A percentile compares a stretch with the other conserved stretches of the same genome.
Conservation (phyloP, 2,888 invertebrate genomes). For the Embidobia sp. region DNA sequence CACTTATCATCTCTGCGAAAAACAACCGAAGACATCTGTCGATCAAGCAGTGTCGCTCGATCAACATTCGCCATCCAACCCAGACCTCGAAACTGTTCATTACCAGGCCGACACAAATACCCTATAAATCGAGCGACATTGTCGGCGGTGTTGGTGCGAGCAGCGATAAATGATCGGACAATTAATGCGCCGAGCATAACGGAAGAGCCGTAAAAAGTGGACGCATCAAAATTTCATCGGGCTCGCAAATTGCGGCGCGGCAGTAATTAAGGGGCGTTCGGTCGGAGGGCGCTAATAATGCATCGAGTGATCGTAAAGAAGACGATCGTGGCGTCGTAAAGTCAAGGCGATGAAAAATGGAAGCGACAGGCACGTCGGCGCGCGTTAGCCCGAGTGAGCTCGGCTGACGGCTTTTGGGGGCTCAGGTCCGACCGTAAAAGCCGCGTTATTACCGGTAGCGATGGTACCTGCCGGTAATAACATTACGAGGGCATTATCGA, state of each 20-base stretch:
- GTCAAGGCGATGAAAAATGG: not conserved
- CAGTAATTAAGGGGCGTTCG: no score
- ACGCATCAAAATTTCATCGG: not conserved
- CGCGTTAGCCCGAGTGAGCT: slow-evolving; percentile 9
- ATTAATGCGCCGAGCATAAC: no score
- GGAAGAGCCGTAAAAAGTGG: slow-evolving; percentile 9
- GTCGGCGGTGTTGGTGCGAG: not conserved
- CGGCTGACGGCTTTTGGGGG: slow-evolving; percentile 26
- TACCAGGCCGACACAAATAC: slow-evolving; percentile 12
- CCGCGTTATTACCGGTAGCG: slow-evolving; percentile 75
- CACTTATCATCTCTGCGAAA: no score
- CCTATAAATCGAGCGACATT: not conserved
- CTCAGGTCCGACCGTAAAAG: slow-evolving; percentile 72
- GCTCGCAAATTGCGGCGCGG: no score
- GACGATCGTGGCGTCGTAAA: no score
- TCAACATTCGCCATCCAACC: not conserved
- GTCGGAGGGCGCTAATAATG: no score
- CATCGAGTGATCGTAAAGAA: no score
- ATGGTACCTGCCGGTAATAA: slow-evolving; percentile 74
- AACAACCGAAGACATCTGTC: no score
- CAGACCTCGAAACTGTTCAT: slow-evolving; percentile 7
- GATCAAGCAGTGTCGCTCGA: not conserved
- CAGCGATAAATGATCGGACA: slow-evolving; percentile 5
- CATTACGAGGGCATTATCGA: slow-evolving; percentile 77
- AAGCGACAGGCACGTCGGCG: slow-evolving; percentile 17